Conservation (phyloP, 1,140 invertebrate genomes). For the Diorhabda elongata region DNA sequence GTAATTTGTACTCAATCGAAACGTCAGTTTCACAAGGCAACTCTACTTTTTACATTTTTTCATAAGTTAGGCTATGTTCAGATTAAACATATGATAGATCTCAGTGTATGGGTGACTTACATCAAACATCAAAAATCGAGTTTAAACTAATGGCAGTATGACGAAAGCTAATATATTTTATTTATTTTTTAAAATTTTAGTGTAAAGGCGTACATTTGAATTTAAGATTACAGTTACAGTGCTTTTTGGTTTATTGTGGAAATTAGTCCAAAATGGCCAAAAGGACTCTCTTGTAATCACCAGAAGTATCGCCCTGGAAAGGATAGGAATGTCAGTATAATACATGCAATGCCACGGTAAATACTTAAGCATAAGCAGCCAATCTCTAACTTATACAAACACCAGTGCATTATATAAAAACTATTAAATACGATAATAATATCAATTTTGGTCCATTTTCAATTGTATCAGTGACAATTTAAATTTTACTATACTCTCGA, state of each 20-base stretch:
- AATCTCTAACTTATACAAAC: too few relatives aligned
- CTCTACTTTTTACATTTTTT: conserved; percentile 1
- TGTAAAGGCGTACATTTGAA: conserved; percentile 23
- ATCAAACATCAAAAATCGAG: conserved; percentile 14
- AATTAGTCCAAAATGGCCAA: conserved; percentile 71
- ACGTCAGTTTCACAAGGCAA: neutral
- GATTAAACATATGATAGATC: neutral
- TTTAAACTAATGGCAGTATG: conserved; percentile 38
- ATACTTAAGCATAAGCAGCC: neutral
- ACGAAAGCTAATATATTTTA: conserved; percentile 24
- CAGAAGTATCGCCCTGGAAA: conserved; percentile 82
- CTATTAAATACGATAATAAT: too few relatives aligned
- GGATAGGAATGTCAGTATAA: conserved; percentile 30
- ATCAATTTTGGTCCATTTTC: too few relatives aligned
- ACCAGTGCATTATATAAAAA: too few relatives aligned
- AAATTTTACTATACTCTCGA: too few relatives aligned
- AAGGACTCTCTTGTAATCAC: conserved; percentile 86
- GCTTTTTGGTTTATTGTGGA: conserved; percentile 28
- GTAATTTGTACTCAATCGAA: neutral
- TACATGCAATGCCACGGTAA: conserved; percentile 14
- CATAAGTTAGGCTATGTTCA: conserved; percentile 2
- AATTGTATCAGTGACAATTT: too few relatives aligned
- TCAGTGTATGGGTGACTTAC: conserved; percentile 8
- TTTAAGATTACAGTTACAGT: conserved; percentile 33
- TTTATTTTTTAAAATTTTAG: conserved; percentile 6